A percentile compares a stretch with the other conserved stretches of the same genome.
These are phyloP conservation scores for Distichodus sexfasciatus DNA, from an alignment of 2,797 vertebrate species.

Conservation along the genomic window DNA sequence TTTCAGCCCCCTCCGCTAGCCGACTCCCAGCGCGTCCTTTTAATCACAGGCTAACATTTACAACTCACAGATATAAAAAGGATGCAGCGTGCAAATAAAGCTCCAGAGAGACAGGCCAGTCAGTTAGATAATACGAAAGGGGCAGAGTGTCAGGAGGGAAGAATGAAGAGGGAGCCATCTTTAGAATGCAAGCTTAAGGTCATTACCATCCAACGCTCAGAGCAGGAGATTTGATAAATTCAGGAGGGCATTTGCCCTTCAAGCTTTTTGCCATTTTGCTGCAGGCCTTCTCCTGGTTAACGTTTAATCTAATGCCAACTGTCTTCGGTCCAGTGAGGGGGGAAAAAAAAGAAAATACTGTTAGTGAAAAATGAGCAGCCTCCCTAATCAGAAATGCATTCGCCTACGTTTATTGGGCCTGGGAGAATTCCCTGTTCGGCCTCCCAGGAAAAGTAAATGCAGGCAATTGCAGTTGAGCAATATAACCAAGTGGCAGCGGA, in stretches of 20 bases:
- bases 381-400: constrained; percentile 72
- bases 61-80: constrained; percentile 29
- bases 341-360: constrained; percentile 77
- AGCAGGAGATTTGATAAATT: constrained; percentile 78
- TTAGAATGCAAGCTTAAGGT: constrained; percentile 75
- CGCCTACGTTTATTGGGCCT: constrained; percentile 72
- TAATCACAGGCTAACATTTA: constrained; percentile 39
- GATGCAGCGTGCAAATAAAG: constrained; percentile 24
- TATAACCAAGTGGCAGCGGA: constrained; percentile 67
- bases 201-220: constrained; percentile 71
- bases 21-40: constrained; percentile 1
- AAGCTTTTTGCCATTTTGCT: constrained; percentile 76
- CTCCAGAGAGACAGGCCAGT: constrained; percentile 26
- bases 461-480: constrained; percentile 76
- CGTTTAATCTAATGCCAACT: constrained; percentile 80
- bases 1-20: constrained; percentile 7
- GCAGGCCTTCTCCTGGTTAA: constrained; percentile 69
- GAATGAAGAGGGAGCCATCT: constrained; percentile 4
- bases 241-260: constrained; percentile 80
- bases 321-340: constrained; percentile 61
- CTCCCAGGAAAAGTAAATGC: constrained; percentile 74
- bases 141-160: neutral
- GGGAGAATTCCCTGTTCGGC: constrained; percentile 66
- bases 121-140: constrained; percentile 16
- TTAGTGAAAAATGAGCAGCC: constrained; percentile 77